phyloP scores from a whole-genome alignment of 2,797 vertebrate species.

The Petrocephalus sullivani region DNA sequence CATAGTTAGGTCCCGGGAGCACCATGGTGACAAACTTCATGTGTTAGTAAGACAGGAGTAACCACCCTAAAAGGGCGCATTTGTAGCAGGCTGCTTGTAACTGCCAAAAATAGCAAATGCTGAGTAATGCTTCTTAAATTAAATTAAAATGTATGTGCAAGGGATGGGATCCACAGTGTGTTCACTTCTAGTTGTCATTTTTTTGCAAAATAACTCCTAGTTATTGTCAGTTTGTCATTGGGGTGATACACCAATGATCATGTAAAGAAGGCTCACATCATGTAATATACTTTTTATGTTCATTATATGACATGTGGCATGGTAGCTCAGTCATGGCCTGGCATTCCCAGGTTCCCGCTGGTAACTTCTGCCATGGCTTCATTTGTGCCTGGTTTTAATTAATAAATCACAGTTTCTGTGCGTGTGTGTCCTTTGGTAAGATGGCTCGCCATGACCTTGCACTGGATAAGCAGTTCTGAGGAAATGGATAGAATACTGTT shows the following conservation, averaged over 20 bases:
- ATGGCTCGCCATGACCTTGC: background rate
- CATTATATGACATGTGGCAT: background rate
- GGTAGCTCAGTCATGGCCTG: background rate
- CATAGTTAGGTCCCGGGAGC: background rate
- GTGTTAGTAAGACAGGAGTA: background rate
- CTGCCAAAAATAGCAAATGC: background rate
- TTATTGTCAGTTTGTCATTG: background rate
- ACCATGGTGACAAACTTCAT: background rate
- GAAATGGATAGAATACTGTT: background rate
- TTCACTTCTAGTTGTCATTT: background rate
- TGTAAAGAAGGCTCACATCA: background rate
- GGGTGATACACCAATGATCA: background rate
- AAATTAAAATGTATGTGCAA: background rate
- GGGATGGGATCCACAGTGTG: background rate
- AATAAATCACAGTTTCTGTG: background rate
- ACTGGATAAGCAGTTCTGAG: background rate
- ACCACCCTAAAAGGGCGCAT: background rate
- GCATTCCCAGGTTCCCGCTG: background rate
- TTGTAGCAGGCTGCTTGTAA: background rate
- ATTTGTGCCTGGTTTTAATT: background rate
- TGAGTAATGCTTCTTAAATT: background rate
- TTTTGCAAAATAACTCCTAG: background rate
- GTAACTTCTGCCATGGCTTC: background rate
- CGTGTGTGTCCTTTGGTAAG: background rate
- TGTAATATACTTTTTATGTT: background rate